Evolutionary conservation across 2,888 invertebrate species (phyloP).

Genomic region (Anoncus sp.): DNA sequence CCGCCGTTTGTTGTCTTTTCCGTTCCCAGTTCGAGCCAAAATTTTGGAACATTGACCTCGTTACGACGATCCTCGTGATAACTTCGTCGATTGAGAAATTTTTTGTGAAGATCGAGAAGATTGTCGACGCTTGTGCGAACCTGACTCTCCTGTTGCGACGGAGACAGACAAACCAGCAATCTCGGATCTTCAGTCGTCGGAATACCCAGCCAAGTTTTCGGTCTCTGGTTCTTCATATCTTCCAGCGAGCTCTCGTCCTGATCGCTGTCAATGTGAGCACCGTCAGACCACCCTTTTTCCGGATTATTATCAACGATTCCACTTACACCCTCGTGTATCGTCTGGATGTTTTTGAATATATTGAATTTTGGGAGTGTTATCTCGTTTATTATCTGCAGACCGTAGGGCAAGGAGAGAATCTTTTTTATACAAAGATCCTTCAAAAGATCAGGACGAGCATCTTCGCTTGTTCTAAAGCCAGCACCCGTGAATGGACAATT

Average conservation of each 20-base stretch:
- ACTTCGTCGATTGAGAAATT: constrained; percentile 87
- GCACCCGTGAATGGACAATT: constrained; percentile 63
- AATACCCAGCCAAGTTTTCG: constrained; percentile 86
- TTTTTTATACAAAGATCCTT: constrained; percentile 88
- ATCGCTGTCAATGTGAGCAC: not conserved
- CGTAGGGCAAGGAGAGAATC: constrained; percentile 88
- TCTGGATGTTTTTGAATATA: constrained; percentile 72
- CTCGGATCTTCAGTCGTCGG: constrained; percentile 86
- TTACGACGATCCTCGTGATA: constrained; percentile 83
- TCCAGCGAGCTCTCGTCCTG: constrained; percentile 19
- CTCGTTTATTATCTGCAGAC: constrained; percentile 85
- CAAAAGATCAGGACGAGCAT: constrained; percentile 84
- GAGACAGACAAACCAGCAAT: constrained; percentile 88
- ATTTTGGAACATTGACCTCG: constrained; percentile 71
- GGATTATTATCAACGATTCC: constrained; percentile 13
- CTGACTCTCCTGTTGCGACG: constrained; percentile 87
- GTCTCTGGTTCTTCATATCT: constrained; percentile 69
- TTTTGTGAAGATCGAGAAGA: constrained; percentile 88
- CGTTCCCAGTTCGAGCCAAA: constrained; percentile 66
- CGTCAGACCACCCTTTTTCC: not conserved
- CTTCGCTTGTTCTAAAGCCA: constrained; percentile 38
- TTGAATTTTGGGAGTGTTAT: constrained; percentile 73
- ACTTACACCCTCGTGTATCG: constrained; percentile 60
- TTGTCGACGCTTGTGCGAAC: constrained; percentile 86
- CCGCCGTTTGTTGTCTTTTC: constrained; percentile 33